Evolutionary conservation across 2,113 vertebrate species (phyloP).

Genomic region (Podilymbus podiceps): DNA sequence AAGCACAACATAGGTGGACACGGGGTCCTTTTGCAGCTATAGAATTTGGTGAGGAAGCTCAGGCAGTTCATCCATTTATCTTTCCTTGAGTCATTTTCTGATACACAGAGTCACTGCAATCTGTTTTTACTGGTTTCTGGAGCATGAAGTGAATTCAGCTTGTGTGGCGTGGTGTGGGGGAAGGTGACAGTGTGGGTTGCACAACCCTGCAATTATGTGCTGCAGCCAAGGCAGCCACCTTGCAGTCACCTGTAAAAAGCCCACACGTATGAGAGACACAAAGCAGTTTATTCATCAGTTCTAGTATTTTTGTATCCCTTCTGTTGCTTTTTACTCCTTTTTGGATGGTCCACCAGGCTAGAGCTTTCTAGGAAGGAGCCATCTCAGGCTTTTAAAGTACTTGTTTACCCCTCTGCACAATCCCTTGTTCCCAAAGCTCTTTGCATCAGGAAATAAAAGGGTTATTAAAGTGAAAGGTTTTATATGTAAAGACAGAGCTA

Average conservation of each 20-base stretch:
- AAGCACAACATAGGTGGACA: accelerated
- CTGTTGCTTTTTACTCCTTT: neutral
- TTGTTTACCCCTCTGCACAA: neutral
- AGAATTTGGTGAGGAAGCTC: neutral
- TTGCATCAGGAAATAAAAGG: neutral
- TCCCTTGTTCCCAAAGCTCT: neutral
- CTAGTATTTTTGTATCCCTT: neutral
- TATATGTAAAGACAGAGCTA: neutral
- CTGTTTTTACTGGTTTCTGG: neutral
- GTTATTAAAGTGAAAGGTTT: neutral
- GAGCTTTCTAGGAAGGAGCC: neutral
- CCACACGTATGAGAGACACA: neutral
- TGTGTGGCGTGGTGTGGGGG: accelerated
- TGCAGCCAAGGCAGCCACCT: neutral
- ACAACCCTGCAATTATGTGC: neutral
- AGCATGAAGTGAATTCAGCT: neutral
- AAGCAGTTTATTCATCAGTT: neutral
- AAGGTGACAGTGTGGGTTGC: neutral
- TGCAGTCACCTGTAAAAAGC: neutral
- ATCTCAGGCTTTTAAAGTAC: neutral
- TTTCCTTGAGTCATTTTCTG: neutral
- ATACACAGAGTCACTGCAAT: neutral
- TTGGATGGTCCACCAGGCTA: neutral
- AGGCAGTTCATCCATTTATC: neutral
- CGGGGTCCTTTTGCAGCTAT: accelerated